Evolutionary conservation across 2,797 vertebrate genomes (phyloP).

Genomic region (Siniperca scherzeri): DNA sequence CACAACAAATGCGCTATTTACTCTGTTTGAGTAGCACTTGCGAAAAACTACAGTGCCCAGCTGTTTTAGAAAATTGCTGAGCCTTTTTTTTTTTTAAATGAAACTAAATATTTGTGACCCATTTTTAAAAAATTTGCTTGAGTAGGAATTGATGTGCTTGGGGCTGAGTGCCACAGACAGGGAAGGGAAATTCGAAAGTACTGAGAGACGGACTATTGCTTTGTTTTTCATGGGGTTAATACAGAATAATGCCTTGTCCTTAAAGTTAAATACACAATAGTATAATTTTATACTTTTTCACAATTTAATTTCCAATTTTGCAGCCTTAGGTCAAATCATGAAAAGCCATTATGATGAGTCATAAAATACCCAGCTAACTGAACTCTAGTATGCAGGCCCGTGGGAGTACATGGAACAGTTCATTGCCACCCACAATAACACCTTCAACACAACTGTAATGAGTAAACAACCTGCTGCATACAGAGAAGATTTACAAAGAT

Average conservation of each 20-base stretch:
- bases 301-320: slow-evolving; percentile 18
- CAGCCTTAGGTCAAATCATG: slow-evolving; percentile 31
- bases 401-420: slow-evolving; percentile 53
- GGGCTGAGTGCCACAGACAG: background rate
- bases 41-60: background rate
- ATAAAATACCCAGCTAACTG: slow-evolving; percentile 19
- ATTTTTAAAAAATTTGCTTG: slow-evolving; percentile 1
- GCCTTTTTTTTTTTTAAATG: background rate
- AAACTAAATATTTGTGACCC: background rate
- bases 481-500: background rate
- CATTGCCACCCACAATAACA: slow-evolving; percentile 49
- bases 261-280: background rate
- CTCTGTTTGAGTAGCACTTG: background rate
- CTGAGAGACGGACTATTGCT: background rate
- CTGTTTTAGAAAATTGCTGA: background rate
- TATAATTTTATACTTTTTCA: background rate
- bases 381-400: slow-evolving; percentile 35
- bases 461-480: slow-evolving; percentile 48
- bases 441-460: slow-evolving; percentile 31
- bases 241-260: background rate
- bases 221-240: background rate
- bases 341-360: slow-evolving; percentile 44
- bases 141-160: background rate
- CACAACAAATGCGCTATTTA: background rate
- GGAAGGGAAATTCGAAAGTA: background rate